Base-by-base conservation (phyloP, 2,888 invertebrate genomes). In the Melieria omissa region DNA sequence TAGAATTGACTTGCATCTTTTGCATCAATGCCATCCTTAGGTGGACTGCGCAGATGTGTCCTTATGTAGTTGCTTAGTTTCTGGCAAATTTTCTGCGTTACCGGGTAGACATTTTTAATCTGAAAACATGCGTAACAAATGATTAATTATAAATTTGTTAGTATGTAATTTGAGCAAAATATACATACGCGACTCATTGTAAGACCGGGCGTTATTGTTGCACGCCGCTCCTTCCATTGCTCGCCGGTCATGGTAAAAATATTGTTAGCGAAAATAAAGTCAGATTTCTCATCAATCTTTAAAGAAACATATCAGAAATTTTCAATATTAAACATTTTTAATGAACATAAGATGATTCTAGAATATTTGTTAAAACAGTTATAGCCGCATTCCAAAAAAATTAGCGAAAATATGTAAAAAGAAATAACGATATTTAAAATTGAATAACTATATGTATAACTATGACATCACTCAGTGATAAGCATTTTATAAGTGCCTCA, bases 171-270 rank as follows among this genome's bases (percentile, higher is more conserved):
- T 29, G 29, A 29, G 29, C 29, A 29, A 29, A 29, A 29, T 29
- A 58, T 47, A 74, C 78, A 76, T 82, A 88, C 88, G 73, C 89
- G 88, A 54, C 86, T 87, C 10, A 84, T 81, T 1, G 89, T 89
- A 45, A 90, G 86, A 3, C 88, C 88, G 0, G 89, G 88, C 0
- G 89, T 88, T 14, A 90, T 75, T 75, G 88, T 88, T 1, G 84
- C 80, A 6, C 90, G 84, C 1, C 87, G 80, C 1, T 83, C 81
- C 72, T 88, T 88, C 90, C 90, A 89, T 74, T 86, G 80, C 12
- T 87, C 83, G 1, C 89, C 88, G 10, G 83, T 86, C 41, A 89
- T 74, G 0, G 83, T 73, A 74, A 90, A 89, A 0, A 89, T 88
- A 83, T 89, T 88, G 61, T 86, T 85, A 3, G 86, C 86, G 7